Percentiles rank a stretch among this genome's conserved stretches.
Conservation (phyloP, 2,888 invertebrate genomes). For the Amblyjoppa proteus region DNA sequence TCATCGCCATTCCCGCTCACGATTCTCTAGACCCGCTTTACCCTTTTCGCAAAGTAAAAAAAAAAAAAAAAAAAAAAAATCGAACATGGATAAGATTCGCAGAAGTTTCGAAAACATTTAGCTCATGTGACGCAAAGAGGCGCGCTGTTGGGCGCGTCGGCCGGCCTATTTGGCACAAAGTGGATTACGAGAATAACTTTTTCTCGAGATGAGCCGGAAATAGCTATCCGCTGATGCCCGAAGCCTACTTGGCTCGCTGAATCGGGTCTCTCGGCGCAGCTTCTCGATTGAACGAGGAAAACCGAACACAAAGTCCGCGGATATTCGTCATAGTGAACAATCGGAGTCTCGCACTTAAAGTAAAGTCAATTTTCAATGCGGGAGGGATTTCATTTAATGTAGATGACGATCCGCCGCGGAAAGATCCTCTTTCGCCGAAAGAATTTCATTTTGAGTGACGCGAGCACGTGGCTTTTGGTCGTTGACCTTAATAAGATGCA, state of each 20-base stretch:
- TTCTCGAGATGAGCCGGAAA: constrained; percentile 73
- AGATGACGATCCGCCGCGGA: too few species aligned
- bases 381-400: too few species aligned
- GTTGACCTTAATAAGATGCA: constrained; percentile 63
- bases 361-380: neutral
- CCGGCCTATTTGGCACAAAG: constrained; percentile 79
- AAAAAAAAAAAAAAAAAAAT: neutral
- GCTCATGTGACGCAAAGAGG: neutral
- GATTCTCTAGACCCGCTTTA: too few species aligned
- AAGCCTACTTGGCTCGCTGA: constrained; percentile 35
- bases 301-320: too few species aligned
- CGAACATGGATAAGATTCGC: constrained; percentile 18
- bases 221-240: constrained; percentile 64
- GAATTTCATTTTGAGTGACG: constrained; percentile 11
- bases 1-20: too few species aligned
- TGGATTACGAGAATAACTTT: constrained; percentile 70
- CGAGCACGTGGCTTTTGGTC: constrained; percentile 62
- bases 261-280: constrained; percentile 31
- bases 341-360: neutral
- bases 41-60: neutral
- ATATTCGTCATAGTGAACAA: neutral
- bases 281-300: neutral
- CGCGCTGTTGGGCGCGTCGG: constrained; percentile 40
- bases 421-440: neutral
- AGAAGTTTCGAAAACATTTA: constrained; percentile 45